Evolutionary conservation across 35 echinoderm and acorn worm genomes (phyloP).

Genomic region (Heliocidaris tuberculata): DNA sequence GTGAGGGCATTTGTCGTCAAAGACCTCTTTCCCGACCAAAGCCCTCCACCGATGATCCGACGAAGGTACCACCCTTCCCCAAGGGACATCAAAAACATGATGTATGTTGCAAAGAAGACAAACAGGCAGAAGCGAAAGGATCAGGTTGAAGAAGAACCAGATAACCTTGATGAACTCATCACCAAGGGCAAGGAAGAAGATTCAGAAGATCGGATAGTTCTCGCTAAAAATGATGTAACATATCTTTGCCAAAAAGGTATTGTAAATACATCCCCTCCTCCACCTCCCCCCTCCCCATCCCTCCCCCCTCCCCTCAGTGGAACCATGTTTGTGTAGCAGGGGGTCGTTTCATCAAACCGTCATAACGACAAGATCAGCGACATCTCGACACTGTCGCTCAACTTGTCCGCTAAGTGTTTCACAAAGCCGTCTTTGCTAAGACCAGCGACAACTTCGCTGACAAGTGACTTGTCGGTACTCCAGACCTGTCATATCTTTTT

Average conservation of each 20-base stretch:
- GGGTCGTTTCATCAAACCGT: too few species aligned
- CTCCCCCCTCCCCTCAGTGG: too few species aligned
- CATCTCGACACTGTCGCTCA: too few species aligned
- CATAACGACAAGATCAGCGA: too few species aligned
- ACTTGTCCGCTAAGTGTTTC: too few species aligned
- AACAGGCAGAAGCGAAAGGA: not conserved
- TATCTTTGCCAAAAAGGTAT: not conserved
- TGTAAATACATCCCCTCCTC: not conserved
- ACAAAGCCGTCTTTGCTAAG: too few species aligned
- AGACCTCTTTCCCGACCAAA: slow-evolving; percentile 19
- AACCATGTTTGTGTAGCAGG: too few species aligned
- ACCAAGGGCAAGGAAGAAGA: not conserved
- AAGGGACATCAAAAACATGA: slow-evolving; percentile 23
- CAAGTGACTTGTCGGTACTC: too few species aligned
- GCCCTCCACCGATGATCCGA: not conserved
- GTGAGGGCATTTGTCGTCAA: slow-evolving; percentile 18
- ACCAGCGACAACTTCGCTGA: too few species aligned
- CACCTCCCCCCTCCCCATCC: too few species aligned
- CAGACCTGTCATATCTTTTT: too few species aligned
- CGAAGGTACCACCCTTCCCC: slow-evolving; percentile 17
- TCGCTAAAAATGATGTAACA: not conserved
- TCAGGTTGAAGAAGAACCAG: not conserved
- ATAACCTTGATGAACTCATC: not conserved
- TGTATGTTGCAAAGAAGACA: not conserved
- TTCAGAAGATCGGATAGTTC: not conserved